Evolutionary conservation across 2,113 vertebrate species (phyloP), one percentile per base, ranked within the genome.

Genomic region (Chionodraco myersi): DNA sequence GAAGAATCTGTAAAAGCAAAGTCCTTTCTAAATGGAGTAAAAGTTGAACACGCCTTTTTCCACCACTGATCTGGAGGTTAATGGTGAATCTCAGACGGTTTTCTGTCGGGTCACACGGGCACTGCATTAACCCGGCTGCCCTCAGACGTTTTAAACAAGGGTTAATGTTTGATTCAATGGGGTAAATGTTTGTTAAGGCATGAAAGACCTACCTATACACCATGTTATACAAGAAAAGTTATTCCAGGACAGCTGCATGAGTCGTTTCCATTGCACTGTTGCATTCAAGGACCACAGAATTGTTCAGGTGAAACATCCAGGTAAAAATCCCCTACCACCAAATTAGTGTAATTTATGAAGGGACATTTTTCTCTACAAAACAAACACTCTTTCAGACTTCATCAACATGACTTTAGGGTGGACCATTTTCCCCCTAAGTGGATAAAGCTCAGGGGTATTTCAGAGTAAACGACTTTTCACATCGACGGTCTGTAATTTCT

Each of bases 381-480:
- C 54, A 77, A 79, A 83, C 73, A 68, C 10, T 5, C 62, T 56
- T 70, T 61, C 57, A 80, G 72, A 74, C 74, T 58, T n/a, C 21
- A 60, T 76, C 58, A 78, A 81, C 49, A 71, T 80, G 72, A 62
- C 56, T 86, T 77, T 48, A 49, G 53, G 47, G 30, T 56, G 8
- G 18, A 53, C 10, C 30, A 49, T 75, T 75, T 74, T 44, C 13
- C 70, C 56, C 59, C 30, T 79, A 71, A 80, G 66, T 62, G n/a
- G 53, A 65, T 58, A 66, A 82, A 77, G 49, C 62, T 57, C 48
- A 10, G 2, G 44, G 65, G 61, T 72, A 73, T 80, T 82, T 73
- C 44, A n/a, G 45, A 80, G 78, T 15, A 82, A 62, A n/a, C 1
- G 52, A 72, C 83, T 67, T 86, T 82, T 82, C 59, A 79, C 57